phyloP scores from a whole-genome alignment of 2,888 invertebrate species.

The Drosophila parthenogenetica region DNA sequence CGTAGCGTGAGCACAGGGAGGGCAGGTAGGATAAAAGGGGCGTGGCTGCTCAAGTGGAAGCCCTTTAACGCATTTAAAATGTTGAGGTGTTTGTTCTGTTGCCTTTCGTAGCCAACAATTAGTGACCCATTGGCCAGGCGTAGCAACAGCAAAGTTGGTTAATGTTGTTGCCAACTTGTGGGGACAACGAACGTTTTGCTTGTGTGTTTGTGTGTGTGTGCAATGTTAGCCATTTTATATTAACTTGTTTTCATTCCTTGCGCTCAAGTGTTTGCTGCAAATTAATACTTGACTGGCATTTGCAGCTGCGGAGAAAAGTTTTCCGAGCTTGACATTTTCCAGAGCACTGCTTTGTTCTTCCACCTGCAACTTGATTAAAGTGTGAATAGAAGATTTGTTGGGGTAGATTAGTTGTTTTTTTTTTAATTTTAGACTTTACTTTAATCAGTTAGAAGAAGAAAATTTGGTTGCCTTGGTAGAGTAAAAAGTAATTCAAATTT shows the following conservation, averaged over 20 bases:
- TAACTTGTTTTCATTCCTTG: constrained; percentile 54
- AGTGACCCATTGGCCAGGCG: constrained; percentile 61
- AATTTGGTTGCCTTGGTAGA: no score
- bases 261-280: constrained; percentile 60
- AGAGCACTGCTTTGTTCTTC: constrained; percentile 43
- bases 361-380: constrained; percentile 38
- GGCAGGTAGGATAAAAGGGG: not conserved
- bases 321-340: constrained; percentile 41
- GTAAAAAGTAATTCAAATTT: no score
- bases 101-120: constrained; percentile 67
- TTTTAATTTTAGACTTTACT: no score
- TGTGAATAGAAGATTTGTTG: not conserved
- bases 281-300: constrained; percentile 69
- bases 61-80: constrained; percentile 60
- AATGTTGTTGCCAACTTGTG: constrained; percentile 35
- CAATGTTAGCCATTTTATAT: constrained; percentile 56
- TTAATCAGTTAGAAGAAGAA: no score
- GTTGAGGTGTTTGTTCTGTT: constrained; percentile 57
- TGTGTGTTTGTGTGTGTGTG: not conserved
- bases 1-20: not conserved
- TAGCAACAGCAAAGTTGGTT: constrained; percentile 30
- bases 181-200: constrained; percentile 8
- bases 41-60: constrained; percentile 29
- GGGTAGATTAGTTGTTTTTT: not conserved
- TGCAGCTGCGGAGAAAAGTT: constrained; percentile 52